Evolutionary conservation across 2,797 vertebrate genomes (phyloP).

Genomic region (Sebastes minor): DNA sequence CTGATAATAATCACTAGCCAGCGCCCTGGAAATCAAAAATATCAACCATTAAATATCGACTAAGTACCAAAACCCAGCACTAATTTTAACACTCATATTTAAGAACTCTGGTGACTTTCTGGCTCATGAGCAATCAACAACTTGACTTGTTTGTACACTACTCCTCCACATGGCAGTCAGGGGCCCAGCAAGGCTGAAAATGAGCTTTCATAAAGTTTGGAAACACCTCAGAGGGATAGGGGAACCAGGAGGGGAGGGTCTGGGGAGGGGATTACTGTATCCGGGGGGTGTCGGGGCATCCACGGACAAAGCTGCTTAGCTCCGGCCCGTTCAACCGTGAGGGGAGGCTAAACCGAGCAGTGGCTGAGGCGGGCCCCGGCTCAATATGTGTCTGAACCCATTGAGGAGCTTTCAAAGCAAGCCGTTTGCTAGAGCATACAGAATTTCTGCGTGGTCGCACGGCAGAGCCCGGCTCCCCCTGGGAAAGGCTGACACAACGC

Average conservation of each 20-base stretch:
- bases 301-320: conserved; percentile 80
- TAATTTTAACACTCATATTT: not conserved
- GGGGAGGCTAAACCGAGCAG: conserved; percentile 67
- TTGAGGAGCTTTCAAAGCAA: conserved; percentile 78
- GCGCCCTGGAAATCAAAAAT: not conserved
- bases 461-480: conserved; percentile 72
- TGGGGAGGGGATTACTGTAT: conserved; percentile 73
- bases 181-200: conserved; percentile 51
- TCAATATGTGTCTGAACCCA: conserved; percentile 78
- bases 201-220: conserved; percentile 57
- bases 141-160: conserved; percentile 37
- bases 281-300: conserved; percentile 63
- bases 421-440: conserved; percentile 78
- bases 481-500: conserved; percentile 82
- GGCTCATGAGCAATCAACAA: conserved; percentile 16
- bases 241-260: conserved; percentile 47
- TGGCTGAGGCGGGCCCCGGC: conserved; percentile 55
- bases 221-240: conserved; percentile 65
- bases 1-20: not conserved
- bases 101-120: not conserved
- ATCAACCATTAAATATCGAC: not conserved
- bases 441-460: conserved; percentile 83
- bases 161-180: conserved; percentile 31
- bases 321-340: conserved; percentile 68
- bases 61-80: conserved; percentile 4